Evolutionary conservation across 2,113 vertebrate genomes (phyloP), one percentile per base, ranked within the genome.

Genomic region (Formicarius rufipectus): DNA sequence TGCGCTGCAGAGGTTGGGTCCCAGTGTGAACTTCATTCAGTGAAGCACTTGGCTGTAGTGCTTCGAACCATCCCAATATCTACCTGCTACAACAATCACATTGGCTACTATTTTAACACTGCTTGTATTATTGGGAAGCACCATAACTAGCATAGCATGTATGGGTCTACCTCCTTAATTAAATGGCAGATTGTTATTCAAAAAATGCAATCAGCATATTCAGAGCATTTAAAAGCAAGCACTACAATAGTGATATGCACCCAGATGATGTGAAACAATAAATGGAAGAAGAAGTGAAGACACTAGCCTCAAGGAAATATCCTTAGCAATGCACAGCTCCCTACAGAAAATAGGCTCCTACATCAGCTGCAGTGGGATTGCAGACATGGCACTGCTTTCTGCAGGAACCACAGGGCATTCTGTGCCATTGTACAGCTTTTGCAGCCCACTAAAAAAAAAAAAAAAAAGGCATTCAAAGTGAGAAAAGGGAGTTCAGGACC

Each of bases 331-430:
- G 31, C 28, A 42, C 9, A 47, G 8, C 4, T 88, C 16, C 44
- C 10, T 4, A 2, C 9, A 14, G 50, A 40, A 0, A 1, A 44
- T 5, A 6, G 33, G 17, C 1, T 33, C 4, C n/a, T 7, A 31
- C 6, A 35, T 8, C 21, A 39, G 35, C 45, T 19, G 6, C 1
- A 3, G 20, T 5, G 6, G 4, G 3, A 13, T 30, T 30, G 30
- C 11, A 66, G 7, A 9, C 3, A 3, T 35, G 33, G 33, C 44
- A 55, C 6, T 28, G 16, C 15, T 90, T 82, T 81, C 45, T 50
- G 15, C 22, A 62, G 14, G 7, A 84, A 13, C 4, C 12, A 14
- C 9, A 11, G 4, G n/a, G 3, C 4, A 16, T 52, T 67, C 19
- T 67, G 19, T 21, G 12, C 10, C 19, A 10, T 42, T 39, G 21